Conservation (phyloP, 2,797 vertebrate species). For the Nannoperca australis region DNA sequence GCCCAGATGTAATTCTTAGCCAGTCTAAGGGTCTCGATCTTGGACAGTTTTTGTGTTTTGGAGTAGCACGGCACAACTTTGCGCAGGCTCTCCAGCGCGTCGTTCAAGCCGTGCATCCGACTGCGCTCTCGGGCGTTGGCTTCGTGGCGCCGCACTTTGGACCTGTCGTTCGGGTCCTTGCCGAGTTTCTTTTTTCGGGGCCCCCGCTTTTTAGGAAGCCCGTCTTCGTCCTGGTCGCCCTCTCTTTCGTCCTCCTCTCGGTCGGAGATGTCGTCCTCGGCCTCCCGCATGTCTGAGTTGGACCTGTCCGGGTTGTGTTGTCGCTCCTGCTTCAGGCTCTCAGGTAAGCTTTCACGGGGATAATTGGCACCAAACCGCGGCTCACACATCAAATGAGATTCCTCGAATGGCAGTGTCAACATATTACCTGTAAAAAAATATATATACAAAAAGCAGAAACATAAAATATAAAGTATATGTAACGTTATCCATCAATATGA, state of each 20-base stretch:
- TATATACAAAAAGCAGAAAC: slow-evolving; percentile 39
- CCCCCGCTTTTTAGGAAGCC: slow-evolving; percentile 90
- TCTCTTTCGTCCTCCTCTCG: slow-evolving; percentile 84
- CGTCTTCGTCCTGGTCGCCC: slow-evolving; percentile 92
- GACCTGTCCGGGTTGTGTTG: slow-evolving; percentile 51
- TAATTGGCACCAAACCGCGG: slow-evolving; percentile 94
- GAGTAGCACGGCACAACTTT: slow-evolving; percentile 99
- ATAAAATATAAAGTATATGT: slow-evolving; percentile 31
- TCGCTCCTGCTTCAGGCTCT: slow-evolving; percentile 77
- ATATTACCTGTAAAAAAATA: slow-evolving; percentile 83
- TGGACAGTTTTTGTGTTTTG: slow-evolving; percentile 99
- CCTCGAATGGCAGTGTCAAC: slow-evolving; percentile 97
- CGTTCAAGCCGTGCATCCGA: slow-evolving; percentile 97
- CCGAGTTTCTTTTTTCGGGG: slow-evolving; percentile 94
- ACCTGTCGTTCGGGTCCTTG: slow-evolving; percentile 90
- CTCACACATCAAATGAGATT: slow-evolving; percentile 94
- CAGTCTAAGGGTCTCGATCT: slow-evolving; percentile 97
- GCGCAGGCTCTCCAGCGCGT: slow-evolving; percentile 95
- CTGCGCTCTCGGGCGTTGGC: slow-evolving; percentile 96
- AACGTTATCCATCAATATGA: too few relatives aligned
- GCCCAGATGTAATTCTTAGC: slow-evolving; percentile 99
- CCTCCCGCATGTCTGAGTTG: slow-evolving; percentile 66
- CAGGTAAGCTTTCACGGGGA: slow-evolving; percentile 89
- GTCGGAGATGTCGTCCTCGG: slow-evolving; percentile 75
- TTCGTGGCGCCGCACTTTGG: slow-evolving; percentile 94